Conservation (phyloP, 1,140 invertebrate species). For the Lepidurus packardi region DNA sequence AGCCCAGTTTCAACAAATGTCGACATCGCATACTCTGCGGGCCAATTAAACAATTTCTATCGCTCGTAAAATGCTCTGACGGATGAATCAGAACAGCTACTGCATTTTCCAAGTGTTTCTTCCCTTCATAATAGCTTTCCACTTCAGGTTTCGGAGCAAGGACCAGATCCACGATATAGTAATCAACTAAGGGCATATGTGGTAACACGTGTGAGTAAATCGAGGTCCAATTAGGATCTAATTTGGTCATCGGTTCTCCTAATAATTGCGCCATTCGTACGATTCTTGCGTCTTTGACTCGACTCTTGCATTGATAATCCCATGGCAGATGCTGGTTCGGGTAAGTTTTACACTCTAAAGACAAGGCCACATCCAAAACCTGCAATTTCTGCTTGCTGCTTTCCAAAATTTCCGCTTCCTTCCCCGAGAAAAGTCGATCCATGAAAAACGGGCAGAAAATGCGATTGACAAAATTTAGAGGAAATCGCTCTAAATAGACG, state of each 20-base stretch:
- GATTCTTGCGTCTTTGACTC: conserved; percentile 52
- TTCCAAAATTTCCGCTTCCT: conserved; percentile 37
- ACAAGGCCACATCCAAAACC: conserved; percentile 59
- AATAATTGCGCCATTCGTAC: conserved; percentile 50
- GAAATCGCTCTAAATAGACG: conserved; percentile 59
- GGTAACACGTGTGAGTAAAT: conserved; percentile 50
- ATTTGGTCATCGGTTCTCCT: conserved; percentile 44
- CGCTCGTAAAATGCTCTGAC: conserved; percentile 59
- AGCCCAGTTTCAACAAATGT: conserved; percentile 56
- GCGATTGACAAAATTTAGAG: conserved; percentile 55
- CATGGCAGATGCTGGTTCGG: conserved; percentile 52
- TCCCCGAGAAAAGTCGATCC: conserved; percentile 50
- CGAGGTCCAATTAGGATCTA: conserved; percentile 45
- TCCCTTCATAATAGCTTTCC: conserved; percentile 25
- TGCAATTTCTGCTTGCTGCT: conserved; percentile 50
- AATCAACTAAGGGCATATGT: conserved; percentile 51
- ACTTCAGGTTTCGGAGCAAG: conserved; percentile 49
- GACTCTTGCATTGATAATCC: conserved; percentile 48
- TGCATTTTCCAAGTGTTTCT: conserved; percentile 41
- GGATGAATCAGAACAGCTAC: conserved; percentile 56
- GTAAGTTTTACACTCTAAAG: conserved; percentile 56
- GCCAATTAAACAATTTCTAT: conserved; percentile 52
- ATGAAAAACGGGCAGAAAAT: conserved; percentile 60
- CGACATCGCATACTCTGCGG: conserved; percentile 57
- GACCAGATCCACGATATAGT: conserved; percentile 59